Percentiles rank a stretch among this genome's conserved stretches.
Conservation (phyloP, 2,888 invertebrate genomes). For the Pristionchus arcanus region DNA sequence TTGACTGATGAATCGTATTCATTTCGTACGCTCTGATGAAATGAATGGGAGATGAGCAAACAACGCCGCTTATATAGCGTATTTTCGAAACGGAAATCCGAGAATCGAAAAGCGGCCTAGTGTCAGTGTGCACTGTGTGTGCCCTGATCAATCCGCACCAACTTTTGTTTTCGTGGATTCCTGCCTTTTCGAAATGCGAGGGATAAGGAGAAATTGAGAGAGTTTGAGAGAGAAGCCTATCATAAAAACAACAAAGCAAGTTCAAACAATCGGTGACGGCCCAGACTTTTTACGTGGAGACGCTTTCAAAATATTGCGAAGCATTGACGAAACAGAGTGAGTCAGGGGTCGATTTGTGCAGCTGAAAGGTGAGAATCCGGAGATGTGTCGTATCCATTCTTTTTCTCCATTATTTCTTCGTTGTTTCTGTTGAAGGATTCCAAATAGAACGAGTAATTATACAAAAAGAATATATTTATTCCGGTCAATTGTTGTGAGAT, state of each 20-base stretch:
- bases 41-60: background rate
- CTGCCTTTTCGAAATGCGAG: background rate
- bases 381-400: too few relatives aligned
- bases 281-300: background rate
- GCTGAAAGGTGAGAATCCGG: background rate
- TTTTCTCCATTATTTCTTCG: too few relatives aligned
- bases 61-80: background rate
- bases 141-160: background rate
- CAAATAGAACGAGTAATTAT: too few relatives aligned
- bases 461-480: too few relatives aligned
- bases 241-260: slow-evolving; percentile 2
- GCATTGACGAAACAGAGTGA: background rate
- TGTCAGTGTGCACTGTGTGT: background rate
- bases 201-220: background rate
- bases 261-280: background rate
- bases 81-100: slow-evolving; percentile 5
- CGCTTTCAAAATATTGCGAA: slow-evolving; percentile 4
- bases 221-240: background rate
- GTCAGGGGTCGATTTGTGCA: background rate
- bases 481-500: too few relatives aligned
- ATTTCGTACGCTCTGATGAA: background rate
- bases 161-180: background rate
- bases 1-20: background rate
- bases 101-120: background rate
- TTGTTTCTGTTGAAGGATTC: too few relatives aligned